Conservation (phyloP, 2,797 vertebrate species). For the Catharus ustulatus region DNA sequence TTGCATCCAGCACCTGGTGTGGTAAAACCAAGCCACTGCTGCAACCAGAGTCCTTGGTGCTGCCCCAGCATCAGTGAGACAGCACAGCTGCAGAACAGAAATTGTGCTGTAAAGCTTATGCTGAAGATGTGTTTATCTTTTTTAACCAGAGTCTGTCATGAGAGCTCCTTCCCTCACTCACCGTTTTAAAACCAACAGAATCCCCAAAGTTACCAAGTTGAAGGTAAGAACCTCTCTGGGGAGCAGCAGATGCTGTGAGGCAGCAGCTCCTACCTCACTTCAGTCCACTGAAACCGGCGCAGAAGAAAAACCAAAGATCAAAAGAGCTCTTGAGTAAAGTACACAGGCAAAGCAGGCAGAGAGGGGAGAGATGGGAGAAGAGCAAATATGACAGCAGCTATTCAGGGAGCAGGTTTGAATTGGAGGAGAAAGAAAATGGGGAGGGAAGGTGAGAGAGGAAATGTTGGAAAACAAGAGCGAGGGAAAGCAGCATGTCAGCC, state of each 20-base stretch:
- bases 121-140: neutral
- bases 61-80: neutral
- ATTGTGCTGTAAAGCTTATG: neutral
- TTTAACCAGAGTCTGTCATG: neutral
- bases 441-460: neutral
- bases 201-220: neutral
- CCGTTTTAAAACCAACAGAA: neutral
- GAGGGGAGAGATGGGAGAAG: conserved; percentile 6
- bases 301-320: conserved; percentile 49
- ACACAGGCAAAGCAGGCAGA: neutral
- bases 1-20: neutral
- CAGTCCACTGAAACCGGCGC: conserved; percentile 4
- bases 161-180: conserved; percentile 5
- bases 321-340: conserved; percentile 42
- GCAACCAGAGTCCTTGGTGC: neutral
- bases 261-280: neutral
- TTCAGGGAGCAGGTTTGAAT: neutral
- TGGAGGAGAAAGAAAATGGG: neutral
- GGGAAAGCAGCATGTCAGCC: neutral
- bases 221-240: conserved; percentile 38
- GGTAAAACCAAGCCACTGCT: neutral
- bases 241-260: neutral
- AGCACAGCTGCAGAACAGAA: neutral
- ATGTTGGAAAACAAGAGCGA: neutral
- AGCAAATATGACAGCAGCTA: conserved; percentile 42